These are phyloP conservation scores for Buceros bicornis DNA, from an alignment of 2,797 vertebrate species.

Conservation along the genomic window DNA sequence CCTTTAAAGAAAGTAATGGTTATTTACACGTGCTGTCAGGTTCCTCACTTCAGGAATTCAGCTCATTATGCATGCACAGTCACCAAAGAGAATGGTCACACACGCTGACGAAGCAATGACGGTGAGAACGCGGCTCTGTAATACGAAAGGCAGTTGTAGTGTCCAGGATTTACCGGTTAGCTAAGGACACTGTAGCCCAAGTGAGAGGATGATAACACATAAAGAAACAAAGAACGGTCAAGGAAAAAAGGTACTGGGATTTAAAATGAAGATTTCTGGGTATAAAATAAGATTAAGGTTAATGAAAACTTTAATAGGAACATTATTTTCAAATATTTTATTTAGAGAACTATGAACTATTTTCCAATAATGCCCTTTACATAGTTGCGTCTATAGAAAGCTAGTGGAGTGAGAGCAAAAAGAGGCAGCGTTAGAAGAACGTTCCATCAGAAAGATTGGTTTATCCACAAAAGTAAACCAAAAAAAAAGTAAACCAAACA, in stretches of 20 bases:
- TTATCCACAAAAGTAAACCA: conserved; percentile 24
- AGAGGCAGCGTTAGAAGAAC: neutral
- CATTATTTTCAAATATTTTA: conserved; percentile 68
- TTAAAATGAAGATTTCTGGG: neutral
- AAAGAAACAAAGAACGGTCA: neutral
- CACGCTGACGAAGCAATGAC: conserved; percentile 16
- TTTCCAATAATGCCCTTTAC: conserved; percentile 71
- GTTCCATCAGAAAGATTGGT: conserved; percentile 14
- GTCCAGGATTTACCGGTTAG: neutral
- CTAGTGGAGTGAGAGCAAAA: conserved; percentile 35
- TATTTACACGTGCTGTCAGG: conserved; percentile 57
- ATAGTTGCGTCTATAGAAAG: conserved; percentile 57
- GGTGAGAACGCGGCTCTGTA: conserved; percentile 11
- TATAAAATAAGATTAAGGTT: conserved; percentile 14
- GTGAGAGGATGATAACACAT: neutral
- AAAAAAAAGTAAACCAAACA: conserved; percentile 4
- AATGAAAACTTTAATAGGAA: conserved; percentile 43
- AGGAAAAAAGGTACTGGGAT: neutral
- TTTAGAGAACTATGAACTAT: conserved; percentile 60
- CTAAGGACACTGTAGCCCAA: neutral
- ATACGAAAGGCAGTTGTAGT: conserved; percentile 14
- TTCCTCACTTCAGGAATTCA: conserved; percentile 51
- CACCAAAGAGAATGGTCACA: neutral
- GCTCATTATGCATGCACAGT: conserved; percentile 57
- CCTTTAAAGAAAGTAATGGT: conserved; percentile 21